Evolutionary conservation across 2,113 vertebrate species (phyloP).

Genomic region (Ivindomyrus marchei): DNA sequence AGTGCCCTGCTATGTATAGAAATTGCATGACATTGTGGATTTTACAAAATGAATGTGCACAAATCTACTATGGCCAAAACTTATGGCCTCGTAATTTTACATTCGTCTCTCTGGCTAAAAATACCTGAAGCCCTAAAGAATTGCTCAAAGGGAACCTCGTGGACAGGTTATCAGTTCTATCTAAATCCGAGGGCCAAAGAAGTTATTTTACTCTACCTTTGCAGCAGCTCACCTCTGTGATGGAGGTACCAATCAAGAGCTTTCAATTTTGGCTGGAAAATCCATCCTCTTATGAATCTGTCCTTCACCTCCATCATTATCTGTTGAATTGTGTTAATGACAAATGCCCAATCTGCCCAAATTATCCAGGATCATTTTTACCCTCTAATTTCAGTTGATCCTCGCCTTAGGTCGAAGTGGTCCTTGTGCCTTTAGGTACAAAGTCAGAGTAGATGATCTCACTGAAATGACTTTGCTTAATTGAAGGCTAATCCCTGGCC

Average conservation of each 20-base stretch:
- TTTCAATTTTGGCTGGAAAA: conserved; percentile 17
- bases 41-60: not conserved
- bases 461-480: conserved; percentile 36
- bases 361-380: conserved; percentile 6
- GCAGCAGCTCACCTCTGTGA: not conserved
- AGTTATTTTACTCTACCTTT: not conserved
- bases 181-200: not conserved
- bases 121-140: conserved; percentile 15
- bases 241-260: conserved; percentile 8
- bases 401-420: not conserved
- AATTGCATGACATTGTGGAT: not conserved
- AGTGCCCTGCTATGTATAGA: not conserved
- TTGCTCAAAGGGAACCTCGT: not conserved
- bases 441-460: conserved; percentile 11
- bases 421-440: not conserved
- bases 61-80: not conserved
- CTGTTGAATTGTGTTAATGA: conserved; percentile 21
- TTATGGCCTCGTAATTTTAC: conserved; percentile 11
- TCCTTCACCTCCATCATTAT: conserved; percentile 11
- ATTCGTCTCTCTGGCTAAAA: conserved; percentile 20
- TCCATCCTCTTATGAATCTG: conserved; percentile 21
- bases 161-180: not conserved
- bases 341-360: conserved; percentile 9
- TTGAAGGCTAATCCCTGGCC: conserved; percentile 14
- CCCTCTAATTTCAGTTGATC: conserved; percentile 14